Evolutionary conservation across 2,113 vertebrate genomes (phyloP), one percentile per base, ranked within the genome.

Genomic region (Malurus melanocephalus): DNA sequence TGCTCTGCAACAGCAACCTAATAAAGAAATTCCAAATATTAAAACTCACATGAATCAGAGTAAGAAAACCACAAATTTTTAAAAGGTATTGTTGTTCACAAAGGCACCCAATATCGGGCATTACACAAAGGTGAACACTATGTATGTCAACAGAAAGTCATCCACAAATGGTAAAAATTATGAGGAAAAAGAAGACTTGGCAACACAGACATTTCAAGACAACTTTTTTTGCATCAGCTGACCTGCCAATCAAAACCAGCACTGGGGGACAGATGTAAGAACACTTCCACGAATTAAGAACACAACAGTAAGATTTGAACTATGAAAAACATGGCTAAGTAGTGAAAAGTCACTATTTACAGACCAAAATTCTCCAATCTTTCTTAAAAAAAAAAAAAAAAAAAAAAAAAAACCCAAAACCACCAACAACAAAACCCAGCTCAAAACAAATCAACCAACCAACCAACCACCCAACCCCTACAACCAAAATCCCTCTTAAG

Each of bases 231-330:
- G 0, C 32, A 45, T 45, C 13, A 43, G 28, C 16, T 79, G 32
- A 82, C 67, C 38, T 77, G 21, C 5, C 40, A 80, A 8, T 33
- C 55, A 79, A 57, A 84, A 83, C 8, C 9, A 86, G 57, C 32
- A 73, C 2, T 19, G 11, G 21, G 17, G 27, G 85, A 52, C 45
- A 85, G 33, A 73, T 32, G 80, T 3, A 80, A 1, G 6, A 66
- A 59, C 38, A 60, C 24, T 67, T 57, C 28, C 28, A 42, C 4
- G 8, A 42, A 71, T 21, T 22, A 80, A 30, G 11, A 73, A 72
- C 4, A 24, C 2, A 77, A 23, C 21, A 40, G 7, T 45, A 69
- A 86, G 32, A 65, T 0, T 0, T 0, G 9, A 78, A 40, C 19
- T 26, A 33, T 8, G 3, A 60, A 28, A 89, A 72, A 30, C 11